Evolutionary conservation across 2,888 invertebrate genomes (phyloP), one percentile per base, ranked within the genome.

Genomic region (Hydropsyche betteni): DNA sequence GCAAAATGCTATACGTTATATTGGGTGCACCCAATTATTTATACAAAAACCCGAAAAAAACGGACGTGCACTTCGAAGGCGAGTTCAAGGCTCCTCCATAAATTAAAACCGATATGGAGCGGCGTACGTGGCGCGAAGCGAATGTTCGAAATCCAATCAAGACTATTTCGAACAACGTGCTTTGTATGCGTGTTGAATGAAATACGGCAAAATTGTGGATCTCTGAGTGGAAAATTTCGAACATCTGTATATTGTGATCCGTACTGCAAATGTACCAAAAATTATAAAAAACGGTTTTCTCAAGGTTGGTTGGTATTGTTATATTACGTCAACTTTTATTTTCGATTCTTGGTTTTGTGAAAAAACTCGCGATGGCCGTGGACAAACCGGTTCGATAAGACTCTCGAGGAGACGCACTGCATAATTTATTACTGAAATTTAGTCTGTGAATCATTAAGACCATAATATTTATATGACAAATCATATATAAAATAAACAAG

Each of bases 311-410:
- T 10, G 64, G 64, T 64, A 64, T 64, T 64, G 64, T 64, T 64
- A 64, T 64, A 64, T 64, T 64, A 64, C 64, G 64, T 64, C 64
- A 64, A 64, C 64, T 64, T 12, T 64, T 64, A 64, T 64, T 64
- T 64, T 64, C 64, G 64, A 64, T 64, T 64, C 64, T 64, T 36
- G n/a, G 36, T n/a, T 64, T 34, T 64, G 36, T 6, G 8, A 6
- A 36, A n/a, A 64, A 64, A 64, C 64, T 5, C 12, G 64, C 64
- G 36, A 64, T 64, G 64, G 64, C 64, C 64, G 64, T 64, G 64
- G 64, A 64, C 34, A 64, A 64, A 64, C 64, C 64, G 64, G 64
- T 64, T 36, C 34, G 64, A 64, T 64, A 64, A 64, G 64, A 36
- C 64, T 33, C 34, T 33, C 34, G 64, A 34, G 34, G 64, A 64